phyloP scores from a whole-genome alignment of 1,140 invertebrate species.

The Drosophila murphyi region DNA sequence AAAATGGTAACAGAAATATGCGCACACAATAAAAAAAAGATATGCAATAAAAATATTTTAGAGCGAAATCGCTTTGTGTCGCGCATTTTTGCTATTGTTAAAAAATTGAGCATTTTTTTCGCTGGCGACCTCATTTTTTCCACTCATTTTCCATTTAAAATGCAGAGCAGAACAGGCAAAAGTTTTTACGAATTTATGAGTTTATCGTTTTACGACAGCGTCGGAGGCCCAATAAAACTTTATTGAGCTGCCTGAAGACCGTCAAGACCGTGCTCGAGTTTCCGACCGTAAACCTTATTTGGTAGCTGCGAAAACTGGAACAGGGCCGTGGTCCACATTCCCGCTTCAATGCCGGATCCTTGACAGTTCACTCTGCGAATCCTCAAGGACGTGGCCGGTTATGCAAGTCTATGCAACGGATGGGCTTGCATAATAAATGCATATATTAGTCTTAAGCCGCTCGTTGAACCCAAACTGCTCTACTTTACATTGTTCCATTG shows the following conservation, averaged over 20 bases:
- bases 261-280: constrained; percentile 64
- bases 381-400: constrained; percentile 65
- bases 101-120: constrained; percentile 80
- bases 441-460: constrained; percentile 66
- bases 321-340: constrained; percentile 47
- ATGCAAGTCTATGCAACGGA: constrained; percentile 79
- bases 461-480: constrained; percentile 61
- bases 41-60: constrained; percentile 70
- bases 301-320: constrained; percentile 71
- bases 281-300: constrained; percentile 68
- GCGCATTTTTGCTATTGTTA: constrained; percentile 76
- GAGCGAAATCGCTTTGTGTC: constrained; percentile 65
- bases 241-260: constrained; percentile 57
- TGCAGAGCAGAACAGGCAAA: constrained; percentile 60
- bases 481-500: constrained; percentile 70
- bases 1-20: constrained; percentile 76
- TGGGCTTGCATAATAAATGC: constrained; percentile 76
- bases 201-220: constrained; percentile 75
- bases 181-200: constrained; percentile 74
- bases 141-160: constrained; percentile 75
- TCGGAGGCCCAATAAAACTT: constrained; percentile 69
- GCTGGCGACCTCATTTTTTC: constrained; percentile 71
- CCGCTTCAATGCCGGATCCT: not conserved
- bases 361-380: constrained; percentile 43
- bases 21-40: constrained; percentile 67